Percentiles rank a stretch among this genome's conserved stretches.
Conservation (phyloP, 2,113 vertebrate genomes). For the Donacobius atricapilla region DNA sequence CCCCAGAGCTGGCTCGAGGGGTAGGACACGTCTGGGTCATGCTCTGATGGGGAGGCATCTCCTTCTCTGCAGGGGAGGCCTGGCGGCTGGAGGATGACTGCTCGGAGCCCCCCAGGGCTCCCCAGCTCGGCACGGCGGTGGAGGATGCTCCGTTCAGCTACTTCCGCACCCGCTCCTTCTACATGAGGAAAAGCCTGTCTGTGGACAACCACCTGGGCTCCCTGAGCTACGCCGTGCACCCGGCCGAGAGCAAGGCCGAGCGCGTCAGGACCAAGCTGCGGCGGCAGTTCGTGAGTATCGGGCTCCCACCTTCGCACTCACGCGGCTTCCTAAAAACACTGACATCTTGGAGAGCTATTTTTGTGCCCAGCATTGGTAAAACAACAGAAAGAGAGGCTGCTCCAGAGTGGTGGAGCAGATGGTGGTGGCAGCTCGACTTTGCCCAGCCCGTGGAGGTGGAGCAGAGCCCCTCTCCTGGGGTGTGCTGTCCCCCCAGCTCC, state of each 20-base stretch:
- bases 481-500: accelerated
- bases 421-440: background rate
- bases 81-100: conserved; percentile 84
- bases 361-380: accelerated
- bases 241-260: conserved; percentile 50
- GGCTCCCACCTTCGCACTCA: accelerated
- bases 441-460: accelerated
- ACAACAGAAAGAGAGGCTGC: background rate
- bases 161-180: conserved; percentile 77
- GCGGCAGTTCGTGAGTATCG: conserved; percentile 86
- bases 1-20: background rate
- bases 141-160: conserved; percentile 80
- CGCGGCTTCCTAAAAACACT: accelerated
- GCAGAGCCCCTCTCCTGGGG: background rate
- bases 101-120: background rate
- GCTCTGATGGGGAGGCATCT: background rate
- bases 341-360: accelerated
- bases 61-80: conserved; percentile 69
- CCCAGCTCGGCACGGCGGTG: conserved; percentile 55
- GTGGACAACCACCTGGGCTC: conserved; percentile 84
- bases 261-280: conserved; percentile 81
- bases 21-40: accelerated
- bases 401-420: background rate
- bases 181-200: conserved; percentile 87
- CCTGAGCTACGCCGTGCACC: conserved; percentile 60